Conservation (phyloP, 2,113 vertebrate genomes). For the Labrus mixtus region DNA sequence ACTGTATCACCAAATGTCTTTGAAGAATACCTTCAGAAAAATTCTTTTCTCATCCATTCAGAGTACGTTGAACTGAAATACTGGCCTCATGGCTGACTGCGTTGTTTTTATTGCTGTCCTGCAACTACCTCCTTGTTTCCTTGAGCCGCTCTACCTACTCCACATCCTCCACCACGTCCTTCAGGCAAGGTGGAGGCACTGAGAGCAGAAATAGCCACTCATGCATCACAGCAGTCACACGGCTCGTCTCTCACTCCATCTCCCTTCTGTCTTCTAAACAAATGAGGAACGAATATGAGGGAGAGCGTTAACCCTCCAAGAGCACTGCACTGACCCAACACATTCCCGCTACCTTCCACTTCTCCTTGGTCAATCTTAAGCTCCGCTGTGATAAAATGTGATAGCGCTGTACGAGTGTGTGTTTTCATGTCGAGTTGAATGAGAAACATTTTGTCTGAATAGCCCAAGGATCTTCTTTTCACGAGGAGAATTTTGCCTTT, state of each 20-base stretch:
- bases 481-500: not conserved
- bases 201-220: slow-evolving; percentile 73
- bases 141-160: slow-evolving; percentile 41
- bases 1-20: no score
- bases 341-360: slow-evolving; percentile 14
- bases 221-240: slow-evolving; percentile 67
- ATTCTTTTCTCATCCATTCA: no score
- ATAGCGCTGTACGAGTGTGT: not conserved
- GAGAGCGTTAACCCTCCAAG: slow-evolving; percentile 37
- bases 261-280: slow-evolving; percentile 64
- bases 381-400: not conserved
- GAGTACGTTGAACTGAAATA: no score
- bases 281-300: slow-evolving; percentile 30
- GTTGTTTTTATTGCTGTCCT: not conserved
- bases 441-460: slow-evolving; percentile 7
- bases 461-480: slow-evolving; percentile 2
- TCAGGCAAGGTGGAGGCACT: slow-evolving; percentile 58
- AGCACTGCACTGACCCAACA: slow-evolving; percentile 25
- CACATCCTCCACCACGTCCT: slow-evolving; percentile 61
- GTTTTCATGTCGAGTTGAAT: slow-evolving; percentile 8
- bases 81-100: no score
- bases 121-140: slow-evolving; percentile 39
- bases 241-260: slow-evolving; percentile 49
- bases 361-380: slow-evolving; percentile 5
- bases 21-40: no score